A percentile compares a stretch with the other conserved stretches of the same genome.
Evolutionary conservation across 2,113 vertebrate genomes (phyloP).

Genomic region (Probosciger aterrimus): DNA sequence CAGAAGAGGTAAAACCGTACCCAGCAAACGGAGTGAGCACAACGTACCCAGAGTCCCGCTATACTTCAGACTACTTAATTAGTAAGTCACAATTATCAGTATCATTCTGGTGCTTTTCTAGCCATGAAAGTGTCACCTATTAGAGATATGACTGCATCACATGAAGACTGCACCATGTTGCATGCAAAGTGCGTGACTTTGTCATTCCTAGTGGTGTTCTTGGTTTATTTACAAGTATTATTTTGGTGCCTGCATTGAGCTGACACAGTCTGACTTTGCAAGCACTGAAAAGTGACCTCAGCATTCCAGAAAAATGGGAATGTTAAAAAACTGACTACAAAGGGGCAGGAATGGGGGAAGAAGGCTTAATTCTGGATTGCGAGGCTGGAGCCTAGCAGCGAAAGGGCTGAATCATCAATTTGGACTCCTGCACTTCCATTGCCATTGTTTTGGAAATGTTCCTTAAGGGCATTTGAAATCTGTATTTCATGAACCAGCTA

Average conservation of each 20-base stretch:
- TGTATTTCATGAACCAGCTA: neutral
- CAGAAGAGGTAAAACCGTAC: slow-evolving; percentile 93
- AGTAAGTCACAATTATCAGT: slow-evolving; percentile 83
- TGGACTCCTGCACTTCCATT: neutral
- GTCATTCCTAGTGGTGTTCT: neutral
- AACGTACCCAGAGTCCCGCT: slow-evolving; percentile 91
- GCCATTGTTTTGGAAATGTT: neutral
- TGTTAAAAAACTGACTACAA: neutral
- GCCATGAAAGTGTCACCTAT: neutral
- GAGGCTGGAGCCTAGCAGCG: neutral
- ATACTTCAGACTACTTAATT: slow-evolving; percentile 97
- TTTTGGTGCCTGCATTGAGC: neutral
- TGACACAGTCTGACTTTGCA: neutral
- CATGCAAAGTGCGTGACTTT: neutral
- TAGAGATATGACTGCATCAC: neutral
- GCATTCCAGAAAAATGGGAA: neutral
- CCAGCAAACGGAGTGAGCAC: slow-evolving; percentile 86
- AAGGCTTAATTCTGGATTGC: neutral
- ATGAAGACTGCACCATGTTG: neutral
- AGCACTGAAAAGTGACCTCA: neutral
- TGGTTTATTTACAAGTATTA: neutral
- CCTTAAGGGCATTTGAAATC: neutral
- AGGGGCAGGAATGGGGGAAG: neutral
- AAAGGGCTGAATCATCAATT: neutral
- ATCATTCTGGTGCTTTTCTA: neutral